Evolutionary conservation across 2,113 vertebrate species (phyloP).

Genomic region (Archilochus colubris): DNA sequence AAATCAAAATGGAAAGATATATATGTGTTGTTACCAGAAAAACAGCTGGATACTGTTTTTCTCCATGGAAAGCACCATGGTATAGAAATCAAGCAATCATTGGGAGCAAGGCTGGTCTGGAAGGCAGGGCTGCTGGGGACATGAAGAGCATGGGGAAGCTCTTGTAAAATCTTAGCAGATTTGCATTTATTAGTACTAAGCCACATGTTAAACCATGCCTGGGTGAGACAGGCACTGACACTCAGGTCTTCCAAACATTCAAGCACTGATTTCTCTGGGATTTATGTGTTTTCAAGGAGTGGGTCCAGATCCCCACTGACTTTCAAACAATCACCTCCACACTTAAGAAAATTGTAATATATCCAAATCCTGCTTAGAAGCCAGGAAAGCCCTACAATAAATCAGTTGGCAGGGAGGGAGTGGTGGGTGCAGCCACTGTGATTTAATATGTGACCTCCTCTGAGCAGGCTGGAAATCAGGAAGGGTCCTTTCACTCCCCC

Average conservation of each 20-base stretch:
- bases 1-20: slow-evolving; percentile 21
- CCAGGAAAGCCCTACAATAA: neutral
- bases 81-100: neutral
- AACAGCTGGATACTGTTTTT: slow-evolving; percentile 9
- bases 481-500: neutral
- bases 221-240: neutral
- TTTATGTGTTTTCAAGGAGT: neutral
- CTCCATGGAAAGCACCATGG: neutral
- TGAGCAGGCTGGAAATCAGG: neutral
- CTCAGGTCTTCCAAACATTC: neutral
- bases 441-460: neutral
- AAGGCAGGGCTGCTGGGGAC: neutral
- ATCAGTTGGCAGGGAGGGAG: neutral
- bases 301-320: neutral
- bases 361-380: neutral
- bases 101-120: neutral
- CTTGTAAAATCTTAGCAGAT: neutral
- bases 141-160: neutral
- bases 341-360: neutral
- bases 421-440: neutral
- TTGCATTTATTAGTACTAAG: neutral
- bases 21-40: neutral
- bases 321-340: neutral
- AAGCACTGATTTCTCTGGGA: neutral
- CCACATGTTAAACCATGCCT: neutral